Evolutionary conservation across 2,888 invertebrate species (phyloP).

Genomic region (Megamerina dolium): DNA sequence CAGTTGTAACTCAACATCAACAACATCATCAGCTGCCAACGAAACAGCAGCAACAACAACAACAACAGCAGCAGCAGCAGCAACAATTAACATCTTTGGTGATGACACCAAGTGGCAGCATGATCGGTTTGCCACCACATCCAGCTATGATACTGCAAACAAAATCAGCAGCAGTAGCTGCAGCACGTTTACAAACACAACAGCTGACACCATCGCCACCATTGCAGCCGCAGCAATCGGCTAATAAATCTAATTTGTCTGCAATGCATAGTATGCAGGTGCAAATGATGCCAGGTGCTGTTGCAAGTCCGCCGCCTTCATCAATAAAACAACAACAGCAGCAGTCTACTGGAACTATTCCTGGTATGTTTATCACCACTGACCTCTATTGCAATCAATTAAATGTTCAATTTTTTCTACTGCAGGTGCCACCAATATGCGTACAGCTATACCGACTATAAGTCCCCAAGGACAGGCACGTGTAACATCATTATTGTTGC

Average conservation of each 20-base stretch:
- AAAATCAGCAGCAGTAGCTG: conserved; percentile 31
- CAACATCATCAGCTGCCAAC: conserved; percentile 26
- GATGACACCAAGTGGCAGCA: conserved; percentile 35
- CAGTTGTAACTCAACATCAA: conserved; percentile 28
- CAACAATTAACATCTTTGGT: conserved; percentile 28
- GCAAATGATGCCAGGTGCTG: conserved; percentile 36
- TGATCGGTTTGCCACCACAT: conserved; percentile 35
- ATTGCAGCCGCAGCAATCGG: conserved; percentile 23
- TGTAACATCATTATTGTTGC: conserved; percentile 51
- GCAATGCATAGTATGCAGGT: conserved; percentile 35
- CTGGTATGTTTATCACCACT: conserved; percentile 37
- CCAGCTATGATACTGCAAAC: conserved; percentile 34
- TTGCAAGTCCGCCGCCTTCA: conserved; percentile 54
- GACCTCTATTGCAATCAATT: conserved; percentile 2
- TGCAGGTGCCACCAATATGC: too few relatives aligned
- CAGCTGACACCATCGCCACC: conserved; percentile 40
- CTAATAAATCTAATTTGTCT: conserved; percentile 17
- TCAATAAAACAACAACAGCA: conserved; percentile 27
- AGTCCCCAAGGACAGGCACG: conserved; percentile 58
- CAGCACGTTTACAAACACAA: conserved; percentile 31
- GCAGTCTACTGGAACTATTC: conserved; percentile 41
- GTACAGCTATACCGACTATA: conserved; percentile 55
- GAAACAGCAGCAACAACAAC: conserved; percentile 24
- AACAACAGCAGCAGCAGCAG: conserved; percentile 23
- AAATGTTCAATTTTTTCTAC: not conserved